Evolutionary conservation across 1,140 invertebrate genomes (phyloP), one percentile per base, ranked within the genome.

Genomic region (Brachionus paranguensis): DNA sequence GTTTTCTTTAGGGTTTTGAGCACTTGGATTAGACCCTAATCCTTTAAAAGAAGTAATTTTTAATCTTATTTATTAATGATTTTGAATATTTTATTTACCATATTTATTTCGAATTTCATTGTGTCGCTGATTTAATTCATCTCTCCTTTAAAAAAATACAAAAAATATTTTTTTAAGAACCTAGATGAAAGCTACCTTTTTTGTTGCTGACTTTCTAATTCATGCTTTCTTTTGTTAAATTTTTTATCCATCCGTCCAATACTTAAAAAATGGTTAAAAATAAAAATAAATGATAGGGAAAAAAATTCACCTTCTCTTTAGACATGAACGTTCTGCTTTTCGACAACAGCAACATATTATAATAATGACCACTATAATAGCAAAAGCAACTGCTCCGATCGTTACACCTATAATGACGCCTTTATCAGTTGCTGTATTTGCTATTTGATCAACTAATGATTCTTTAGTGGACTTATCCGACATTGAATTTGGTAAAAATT

Each of bases 51-150:
- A 27, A 50, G 1, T 5, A 50, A 27, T 27, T 47, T 47, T 50
- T 50, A 50, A 27, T 50, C 14, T 20, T 27, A 24, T 14, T 2
- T 37, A 33, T 29, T 11, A 74, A 41, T 43, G 14, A 33, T 17
- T 45, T 74, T 7, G 8, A 72, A 74, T 3, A 37, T 7, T 3
- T 7, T 37, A 17, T 50, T 37, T 81, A 81, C 78, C 78, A 27
- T 81, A 81, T 81, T 81, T 81, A 37, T 60, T 47, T 43, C 78
- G 60, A n/a, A 81, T 81, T 68, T 81, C 78, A 68, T 43, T 81
- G 14, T 81, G 78, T 64, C 64, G 17, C 6, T 81, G 53, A 24
- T 60, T 68, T 20, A 81, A 24, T 45, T 81, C 78, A 55, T 81
- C 50, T 33, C 53, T 60, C 60, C 78, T 81, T 27, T 24, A 50